Evolutionary conservation across 2,797 vertebrate genomes (phyloP).

Genomic region (Cirrhinus mrigala): DNA sequence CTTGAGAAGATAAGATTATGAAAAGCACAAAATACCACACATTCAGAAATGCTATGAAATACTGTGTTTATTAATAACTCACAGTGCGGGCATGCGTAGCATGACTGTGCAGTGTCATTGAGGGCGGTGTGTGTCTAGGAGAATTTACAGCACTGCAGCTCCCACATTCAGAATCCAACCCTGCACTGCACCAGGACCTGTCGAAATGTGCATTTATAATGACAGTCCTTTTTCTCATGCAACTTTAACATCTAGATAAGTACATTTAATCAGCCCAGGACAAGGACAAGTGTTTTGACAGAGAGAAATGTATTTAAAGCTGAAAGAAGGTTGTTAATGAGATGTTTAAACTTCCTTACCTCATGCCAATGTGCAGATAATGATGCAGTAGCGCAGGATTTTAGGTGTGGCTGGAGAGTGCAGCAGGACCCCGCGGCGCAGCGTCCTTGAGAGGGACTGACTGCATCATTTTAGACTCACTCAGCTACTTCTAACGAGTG

Average conservation of each 20-base stretch:
- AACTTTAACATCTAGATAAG: not conserved
- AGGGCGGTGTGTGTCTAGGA: conserved; percentile 36
- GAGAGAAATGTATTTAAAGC: not conserved
- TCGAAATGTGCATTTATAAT: not conserved
- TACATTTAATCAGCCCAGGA: not conserved
- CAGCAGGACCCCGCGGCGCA: conserved; percentile 1
- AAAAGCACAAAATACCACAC: not conserved
- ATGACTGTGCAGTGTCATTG: conserved; percentile 60
- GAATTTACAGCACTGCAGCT: conserved; percentile 79
- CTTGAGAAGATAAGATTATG: no score
- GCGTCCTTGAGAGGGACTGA: conserved; percentile 42
- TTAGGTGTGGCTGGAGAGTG: conserved; percentile 71
- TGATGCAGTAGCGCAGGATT: conserved; percentile 66
- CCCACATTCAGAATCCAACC: not conserved
- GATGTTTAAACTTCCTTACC: not conserved
- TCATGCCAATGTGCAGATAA: not conserved
- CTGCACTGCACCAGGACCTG: conserved; percentile 53
- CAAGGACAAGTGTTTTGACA: not conserved
- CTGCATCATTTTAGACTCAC: conserved; percentile 9
- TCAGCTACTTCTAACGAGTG: not conserved
- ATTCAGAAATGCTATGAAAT: not conserved
- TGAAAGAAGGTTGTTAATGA: not conserved
- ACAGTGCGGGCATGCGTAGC: conserved; percentile 9
- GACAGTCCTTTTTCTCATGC: not conserved
- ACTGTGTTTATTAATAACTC: not conserved